These are phyloP conservation scores for Donacobius atricapilla DNA, from an alignment of 2,113 vertebrate species.

Conservation along the genomic window DNA sequence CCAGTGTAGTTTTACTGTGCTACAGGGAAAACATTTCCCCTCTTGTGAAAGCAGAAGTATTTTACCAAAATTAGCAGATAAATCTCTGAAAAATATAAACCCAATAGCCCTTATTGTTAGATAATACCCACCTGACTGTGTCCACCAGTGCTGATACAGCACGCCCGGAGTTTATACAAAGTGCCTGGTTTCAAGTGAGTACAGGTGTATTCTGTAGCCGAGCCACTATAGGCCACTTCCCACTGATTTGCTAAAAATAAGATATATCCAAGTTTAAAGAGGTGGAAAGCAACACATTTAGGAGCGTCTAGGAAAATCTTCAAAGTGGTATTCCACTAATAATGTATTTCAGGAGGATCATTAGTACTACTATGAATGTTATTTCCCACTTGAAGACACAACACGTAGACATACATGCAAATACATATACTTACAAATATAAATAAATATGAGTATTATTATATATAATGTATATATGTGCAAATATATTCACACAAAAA, in stretches of 20 bases:
- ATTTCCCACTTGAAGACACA: neutral
- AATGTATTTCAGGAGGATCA: neutral
- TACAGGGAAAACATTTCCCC: neutral
- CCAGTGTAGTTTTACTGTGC: neutral
- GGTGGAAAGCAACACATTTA: neutral
- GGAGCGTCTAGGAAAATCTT: neutral
- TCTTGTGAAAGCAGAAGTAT: neutral
- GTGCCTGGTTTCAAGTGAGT: constrained; percentile 89
- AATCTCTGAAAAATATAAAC: neutral
- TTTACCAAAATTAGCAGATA: neutral
- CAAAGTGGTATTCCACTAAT: neutral
- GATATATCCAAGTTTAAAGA: neutral
- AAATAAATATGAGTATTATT: neutral
- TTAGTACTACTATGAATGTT: neutral
- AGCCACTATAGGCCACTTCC: constrained; percentile 91
- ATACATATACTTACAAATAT: neutral
- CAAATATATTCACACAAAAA: neutral
- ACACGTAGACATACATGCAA: accelerated
- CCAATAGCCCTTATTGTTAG: accelerated
- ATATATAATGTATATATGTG: neutral
- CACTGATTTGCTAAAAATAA: constrained; percentile 83
- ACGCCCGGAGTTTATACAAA: constrained; percentile 88
- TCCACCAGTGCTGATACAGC: constrained; percentile 93
- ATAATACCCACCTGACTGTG: constrained; percentile 85
- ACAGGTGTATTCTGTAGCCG: constrained; percentile 84